A percentile compares a stretch with the other conserved stretches of the same genome.
Evolutionary conservation across 2,113 vertebrate genomes (phyloP).

Genomic region (Riparia riparia): DNA sequence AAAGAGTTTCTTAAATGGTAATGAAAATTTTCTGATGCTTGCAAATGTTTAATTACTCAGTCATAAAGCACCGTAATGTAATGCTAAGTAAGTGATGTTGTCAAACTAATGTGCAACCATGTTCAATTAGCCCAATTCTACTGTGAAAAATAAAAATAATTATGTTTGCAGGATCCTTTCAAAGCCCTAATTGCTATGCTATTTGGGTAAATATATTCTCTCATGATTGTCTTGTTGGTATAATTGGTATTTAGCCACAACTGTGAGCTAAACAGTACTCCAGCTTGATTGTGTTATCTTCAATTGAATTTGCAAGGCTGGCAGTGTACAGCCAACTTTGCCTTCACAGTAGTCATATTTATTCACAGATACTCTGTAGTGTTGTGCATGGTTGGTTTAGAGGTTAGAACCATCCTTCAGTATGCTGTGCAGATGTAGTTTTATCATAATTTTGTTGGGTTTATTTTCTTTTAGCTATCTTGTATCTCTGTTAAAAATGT

Average conservation of each 20-base stretch:
- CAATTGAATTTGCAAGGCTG: not conserved
- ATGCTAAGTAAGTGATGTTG: not conserved
- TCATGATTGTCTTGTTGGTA: not conserved
- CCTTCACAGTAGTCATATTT: not conserved
- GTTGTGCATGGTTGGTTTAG: not conserved
- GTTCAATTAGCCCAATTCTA: not conserved
- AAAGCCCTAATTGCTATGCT: not conserved
- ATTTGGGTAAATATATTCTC: not conserved
- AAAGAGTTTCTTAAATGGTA: not conserved
- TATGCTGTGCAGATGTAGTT: not conserved
- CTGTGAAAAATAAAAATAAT: not conserved
- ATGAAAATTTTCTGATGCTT: not conserved
- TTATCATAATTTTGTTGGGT: not conserved
- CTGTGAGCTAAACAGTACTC: not conserved
- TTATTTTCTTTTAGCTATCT: conserved; percentile 17
- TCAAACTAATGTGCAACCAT: not conserved
- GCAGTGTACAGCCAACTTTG: not conserved
- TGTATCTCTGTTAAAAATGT: not conserved
- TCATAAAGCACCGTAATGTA: not conserved
- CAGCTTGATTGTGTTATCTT: not conserved
- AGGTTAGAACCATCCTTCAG: not conserved
- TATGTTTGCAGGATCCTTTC: not conserved
- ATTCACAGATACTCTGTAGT: not conserved
- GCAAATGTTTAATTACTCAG: not conserved
- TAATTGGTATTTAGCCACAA: not conserved